Percentiles rank a stretch among this genome's conserved stretches.
Evolutionary conservation across 2,797 vertebrate genomes (phyloP).

Genomic region (Lithobates pipiens): DNA sequence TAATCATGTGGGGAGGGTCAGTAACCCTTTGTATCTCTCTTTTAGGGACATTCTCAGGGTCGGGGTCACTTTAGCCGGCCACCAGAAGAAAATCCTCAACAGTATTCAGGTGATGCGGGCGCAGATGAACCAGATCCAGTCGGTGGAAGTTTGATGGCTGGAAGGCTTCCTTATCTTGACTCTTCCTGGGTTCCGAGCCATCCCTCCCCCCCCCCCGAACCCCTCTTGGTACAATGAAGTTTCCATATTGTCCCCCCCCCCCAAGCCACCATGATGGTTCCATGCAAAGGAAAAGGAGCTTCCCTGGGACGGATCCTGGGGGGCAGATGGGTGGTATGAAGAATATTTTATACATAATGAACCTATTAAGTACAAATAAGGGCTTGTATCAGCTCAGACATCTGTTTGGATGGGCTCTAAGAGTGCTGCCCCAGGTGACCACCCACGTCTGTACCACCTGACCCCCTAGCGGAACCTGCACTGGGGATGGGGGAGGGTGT

Average conservation of each 20-base stretch:
- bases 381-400: slow-evolving; percentile 25
- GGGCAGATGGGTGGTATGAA: slow-evolving; percentile 5
- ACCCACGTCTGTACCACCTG: background rate
- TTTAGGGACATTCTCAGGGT: slow-evolving; percentile 95
- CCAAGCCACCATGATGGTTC: slow-evolving; percentile 1
- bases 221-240: slow-evolving; percentile 30
- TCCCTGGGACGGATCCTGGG: background rate
- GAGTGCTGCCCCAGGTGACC: too few relatives aligned
- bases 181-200: slow-evolving; percentile 55
- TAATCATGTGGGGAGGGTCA: too few relatives aligned
- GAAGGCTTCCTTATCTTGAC: slow-evolving; percentile 64
- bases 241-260: slow-evolving; percentile 4
- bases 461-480: slow-evolving; percentile 10
- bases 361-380: background rate
- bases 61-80: slow-evolving; percentile 96
- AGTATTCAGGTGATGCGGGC: slow-evolving; percentile 99
- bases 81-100: slow-evolving; percentile 99
- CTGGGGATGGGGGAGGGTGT: background rate
- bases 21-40: slow-evolving; percentile 55
- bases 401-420: too few relatives aligned
- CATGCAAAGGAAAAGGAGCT: slow-evolving; percentile 1
- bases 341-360: slow-evolving; percentile 23
- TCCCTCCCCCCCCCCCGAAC: background rate
- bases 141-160: slow-evolving; percentile 93
- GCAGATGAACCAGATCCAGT: slow-evolving; percentile 99